Evolutionary conservation across 2,888 invertebrate genomes (phyloP).

Genomic region (Heliconius aoede): DNA sequence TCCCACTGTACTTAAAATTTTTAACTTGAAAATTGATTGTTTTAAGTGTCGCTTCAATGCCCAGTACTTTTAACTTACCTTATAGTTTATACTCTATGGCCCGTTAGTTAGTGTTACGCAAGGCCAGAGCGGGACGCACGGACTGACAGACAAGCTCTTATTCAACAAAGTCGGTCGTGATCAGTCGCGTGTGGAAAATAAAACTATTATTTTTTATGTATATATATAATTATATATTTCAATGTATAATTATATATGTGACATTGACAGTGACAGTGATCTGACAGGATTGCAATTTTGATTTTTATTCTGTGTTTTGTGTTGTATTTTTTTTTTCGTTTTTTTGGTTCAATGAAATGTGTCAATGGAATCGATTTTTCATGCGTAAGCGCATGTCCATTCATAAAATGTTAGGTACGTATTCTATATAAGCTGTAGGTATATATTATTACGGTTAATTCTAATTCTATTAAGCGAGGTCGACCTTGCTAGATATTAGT

Average conservation of each 20-base stretch:
- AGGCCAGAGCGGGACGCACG: constrained; percentile 69
- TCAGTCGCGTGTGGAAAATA: constrained; percentile 55
- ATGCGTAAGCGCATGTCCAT: constrained; percentile 64
- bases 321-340: constrained; percentile 46
- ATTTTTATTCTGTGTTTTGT: constrained; percentile 40
- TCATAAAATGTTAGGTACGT: constrained; percentile 72
- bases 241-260: background rate
- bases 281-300: background rate
- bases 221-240: background rate
- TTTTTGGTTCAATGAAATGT: constrained; percentile 60
- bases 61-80: constrained; percentile 59
- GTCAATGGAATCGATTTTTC: constrained; percentile 71
- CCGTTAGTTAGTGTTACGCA: constrained; percentile 76
- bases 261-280: constrained; percentile 22
- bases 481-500: constrained; percentile 38
- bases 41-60: constrained; percentile 34
- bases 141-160: constrained; percentile 59
- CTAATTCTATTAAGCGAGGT: constrained; percentile 44
- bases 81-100: constrained; percentile 68
- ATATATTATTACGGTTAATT: constrained; percentile 27
- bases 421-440: constrained; percentile 31
- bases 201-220: background rate
- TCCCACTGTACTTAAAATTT: constrained; percentile 19
- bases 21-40: constrained; percentile 33
- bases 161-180: constrained; percentile 64